Conservation (phyloP, 2,888 invertebrate genomes). For the Fragum fragum region DNA sequence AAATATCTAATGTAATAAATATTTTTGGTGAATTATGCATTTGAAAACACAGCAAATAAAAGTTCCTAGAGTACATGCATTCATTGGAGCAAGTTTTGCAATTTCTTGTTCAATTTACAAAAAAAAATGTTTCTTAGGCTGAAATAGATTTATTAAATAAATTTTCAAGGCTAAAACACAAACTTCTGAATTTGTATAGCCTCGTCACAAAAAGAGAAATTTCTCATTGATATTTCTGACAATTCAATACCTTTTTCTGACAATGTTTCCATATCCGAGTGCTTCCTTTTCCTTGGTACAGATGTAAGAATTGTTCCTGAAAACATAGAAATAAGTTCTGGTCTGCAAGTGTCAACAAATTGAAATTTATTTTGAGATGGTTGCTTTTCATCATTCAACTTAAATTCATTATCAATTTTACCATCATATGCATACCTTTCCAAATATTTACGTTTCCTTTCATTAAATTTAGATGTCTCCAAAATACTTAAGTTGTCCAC, state of each 20-base stretch:
- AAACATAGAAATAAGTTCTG: neutral
- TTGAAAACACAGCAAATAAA: neutral
- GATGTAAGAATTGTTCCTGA: neutral
- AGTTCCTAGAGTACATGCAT: neutral
- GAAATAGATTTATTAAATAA: neutral
- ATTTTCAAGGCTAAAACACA: neutral
- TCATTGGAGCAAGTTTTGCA: neutral
- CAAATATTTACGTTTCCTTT: neutral
- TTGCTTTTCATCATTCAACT: neutral
- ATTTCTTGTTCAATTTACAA: neutral
- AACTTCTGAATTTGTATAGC: neutral
- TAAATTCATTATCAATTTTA: neutral
- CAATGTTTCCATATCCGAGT: neutral
- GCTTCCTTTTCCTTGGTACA: neutral
- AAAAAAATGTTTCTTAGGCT: neutral
- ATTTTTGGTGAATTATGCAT: neutral
- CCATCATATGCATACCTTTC: neutral
- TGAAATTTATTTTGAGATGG: neutral
- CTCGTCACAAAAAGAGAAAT: neutral
- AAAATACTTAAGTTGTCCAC: neutral
- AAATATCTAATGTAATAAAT: neutral
- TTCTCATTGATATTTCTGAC: neutral
- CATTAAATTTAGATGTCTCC: neutral
- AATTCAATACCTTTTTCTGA: neutral
- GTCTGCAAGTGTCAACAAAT: conserved; percentile 5